A percentile compares a stretch with the other conserved stretches of the same genome.
Evolutionary conservation across 2,113 vertebrate genomes (phyloP).

Genomic region (Prolemur simus): DNA sequence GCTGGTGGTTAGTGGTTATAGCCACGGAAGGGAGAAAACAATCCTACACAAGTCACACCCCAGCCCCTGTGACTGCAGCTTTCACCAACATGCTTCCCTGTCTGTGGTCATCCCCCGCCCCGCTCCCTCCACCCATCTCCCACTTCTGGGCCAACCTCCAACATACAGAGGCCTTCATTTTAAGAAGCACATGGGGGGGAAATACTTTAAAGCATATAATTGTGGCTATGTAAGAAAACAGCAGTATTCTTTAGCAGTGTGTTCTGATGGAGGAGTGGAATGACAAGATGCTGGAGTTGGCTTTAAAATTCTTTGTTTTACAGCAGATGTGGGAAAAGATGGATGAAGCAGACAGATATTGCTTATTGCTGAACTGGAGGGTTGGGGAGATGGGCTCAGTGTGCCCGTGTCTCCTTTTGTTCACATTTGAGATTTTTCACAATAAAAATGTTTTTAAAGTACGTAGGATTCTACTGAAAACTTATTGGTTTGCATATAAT

Average conservation of each 20-base stretch:
- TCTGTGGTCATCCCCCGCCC: background rate
- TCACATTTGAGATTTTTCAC: background rate
- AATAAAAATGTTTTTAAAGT: background rate
- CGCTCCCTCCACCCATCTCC: background rate
- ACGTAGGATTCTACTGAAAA: background rate
- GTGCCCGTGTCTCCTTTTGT: background rate
- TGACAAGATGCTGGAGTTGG: background rate
- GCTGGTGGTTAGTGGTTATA: background rate
- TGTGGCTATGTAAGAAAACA: background rate
- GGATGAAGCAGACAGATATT: background rate
- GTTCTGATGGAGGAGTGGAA: background rate
- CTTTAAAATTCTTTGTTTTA: background rate
- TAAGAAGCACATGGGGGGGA: background rate
- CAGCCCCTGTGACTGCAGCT: background rate
- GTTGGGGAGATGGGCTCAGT: background rate
- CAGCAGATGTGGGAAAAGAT: background rate
- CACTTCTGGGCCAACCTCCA: background rate
- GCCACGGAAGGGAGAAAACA: background rate
- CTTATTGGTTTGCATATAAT: rapidly evolving
- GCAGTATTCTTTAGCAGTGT: background rate
- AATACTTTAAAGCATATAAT: background rate
- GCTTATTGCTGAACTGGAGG: background rate
- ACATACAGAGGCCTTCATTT: background rate
- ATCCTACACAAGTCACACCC: background rate
- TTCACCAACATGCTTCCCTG: background rate